A percentile compares a stretch with the other conserved stretches of the same genome.
Evolutionary conservation across 2,888 invertebrate species (phyloP).

Genomic region (Syrphus vitripennis): DNA sequence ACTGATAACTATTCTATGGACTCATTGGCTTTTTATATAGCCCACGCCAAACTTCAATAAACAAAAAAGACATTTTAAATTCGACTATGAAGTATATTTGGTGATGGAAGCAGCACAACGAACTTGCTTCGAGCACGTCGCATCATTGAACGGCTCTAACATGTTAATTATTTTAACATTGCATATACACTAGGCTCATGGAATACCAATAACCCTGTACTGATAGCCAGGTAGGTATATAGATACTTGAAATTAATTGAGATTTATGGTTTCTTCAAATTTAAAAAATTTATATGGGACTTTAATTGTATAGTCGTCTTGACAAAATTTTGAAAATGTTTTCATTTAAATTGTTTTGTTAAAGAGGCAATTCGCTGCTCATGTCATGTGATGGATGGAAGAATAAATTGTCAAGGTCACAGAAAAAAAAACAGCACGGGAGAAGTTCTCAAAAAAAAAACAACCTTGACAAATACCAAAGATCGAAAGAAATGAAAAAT

Average conservation of each 20-base stretch:
- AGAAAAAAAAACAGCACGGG: background rate
- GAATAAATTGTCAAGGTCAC: slow-evolving; percentile 5
- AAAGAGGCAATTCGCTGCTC: slow-evolving; percentile 6
- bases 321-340: background rate
- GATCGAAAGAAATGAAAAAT: background rate
- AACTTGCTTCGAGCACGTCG: slow-evolving; percentile 55
- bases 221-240: background rate
- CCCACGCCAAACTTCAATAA: background rate
- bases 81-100: background rate
- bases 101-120: background rate
- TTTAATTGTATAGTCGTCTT: slow-evolving; percentile 23
- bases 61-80: background rate
- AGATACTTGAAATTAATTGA: background rate
- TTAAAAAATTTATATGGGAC: slow-evolving; percentile 37
- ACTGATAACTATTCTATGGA: slow-evolving; percentile 35
- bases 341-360: background rate
- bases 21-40: slow-evolving; percentile 49
- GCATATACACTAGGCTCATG: background rate
- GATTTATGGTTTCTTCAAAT: slow-evolving; percentile 44
- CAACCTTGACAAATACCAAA: slow-evolving; percentile 42
- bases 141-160: slow-evolving; percentile 52
- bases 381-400: background rate
- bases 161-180: slow-evolving; percentile 52
- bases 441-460: no score
- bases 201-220: slow-evolving; percentile 35